Evolutionary conservation across 2,888 invertebrate species (phyloP), one percentile per base, ranked within the genome.

Genomic region (Orthonychiurus folsomi): DNA sequence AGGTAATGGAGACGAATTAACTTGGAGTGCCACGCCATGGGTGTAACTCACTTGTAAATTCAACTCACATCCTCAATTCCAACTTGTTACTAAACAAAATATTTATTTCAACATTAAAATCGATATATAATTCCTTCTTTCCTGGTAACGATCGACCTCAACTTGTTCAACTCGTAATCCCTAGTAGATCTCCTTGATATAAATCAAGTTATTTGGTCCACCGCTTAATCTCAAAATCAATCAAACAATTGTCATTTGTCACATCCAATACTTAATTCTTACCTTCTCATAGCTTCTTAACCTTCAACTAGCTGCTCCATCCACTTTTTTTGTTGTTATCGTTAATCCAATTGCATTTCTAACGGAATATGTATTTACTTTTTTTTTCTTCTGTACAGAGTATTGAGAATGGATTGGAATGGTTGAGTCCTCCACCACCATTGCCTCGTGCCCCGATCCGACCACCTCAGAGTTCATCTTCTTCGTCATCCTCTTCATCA

Each of bases 401-500:
- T n/a, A n/a, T n/a, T n/a, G n/a, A n/a, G n/a, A n/a, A n/a, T n/a
- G n/a, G 18, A 56, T n/a, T 20, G 2, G 56, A 56, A 56, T 37
- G n/a, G n/a, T n/a, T 28, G n/a, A 52, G 63, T 53, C 72, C 70
- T n/a, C 70, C 72, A 28, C 70, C 69, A 50, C 69, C 70, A 21
- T 56, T 71, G 48, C 72, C 72, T 20, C 64, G 72, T 57, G 72
- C 70, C 55, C 72, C 72, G 23, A 66, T 69, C 21, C 67, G 72
- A 47, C 70, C 68, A 25, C 65, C 67, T 15, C 57, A 57, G 37
- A 23, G 26, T 21, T 24, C 21, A 3, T 24, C 23, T 5, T 55
- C 28, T 12, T 37, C 37, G 15, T 37, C 37, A 9, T 37, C 37
- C 9, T 37, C 37, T 9, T 37, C 37, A 9, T 23, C 52, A 5